phyloP scores from a whole-genome alignment of 2,113 vertebrate genomes.

The Ceuthmochares aereus region DNA sequence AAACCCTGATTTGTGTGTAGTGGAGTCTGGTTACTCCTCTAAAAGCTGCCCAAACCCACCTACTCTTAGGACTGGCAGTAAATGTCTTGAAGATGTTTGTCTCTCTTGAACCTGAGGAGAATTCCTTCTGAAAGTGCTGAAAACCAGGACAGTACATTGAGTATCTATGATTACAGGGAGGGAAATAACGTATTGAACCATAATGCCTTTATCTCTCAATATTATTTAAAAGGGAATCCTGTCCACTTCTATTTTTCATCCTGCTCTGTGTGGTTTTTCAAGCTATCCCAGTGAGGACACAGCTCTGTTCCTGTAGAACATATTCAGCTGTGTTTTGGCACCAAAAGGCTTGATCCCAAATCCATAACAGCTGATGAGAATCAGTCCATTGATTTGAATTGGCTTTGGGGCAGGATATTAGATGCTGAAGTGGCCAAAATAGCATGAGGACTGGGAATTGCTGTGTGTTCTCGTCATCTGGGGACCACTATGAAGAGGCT shows the following conservation, averaged over 20 bases:
- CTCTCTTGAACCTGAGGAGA: neutral
- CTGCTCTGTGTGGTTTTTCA: neutral
- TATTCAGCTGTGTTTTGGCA: neutral
- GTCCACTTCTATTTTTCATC: fast-evolving
- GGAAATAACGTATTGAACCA: fast-evolving
- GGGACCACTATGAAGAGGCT: neutral
- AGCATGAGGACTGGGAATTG: slow-evolving; percentile 22
- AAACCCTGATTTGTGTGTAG: neutral
- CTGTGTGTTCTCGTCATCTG: neutral
- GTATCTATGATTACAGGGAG: neutral
- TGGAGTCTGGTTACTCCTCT: neutral
- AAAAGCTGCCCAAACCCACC: slow-evolving; percentile 37
- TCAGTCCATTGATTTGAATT: neutral
- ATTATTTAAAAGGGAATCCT: neutral
- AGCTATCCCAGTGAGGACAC: fast-evolving
- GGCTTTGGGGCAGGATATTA: neutral
- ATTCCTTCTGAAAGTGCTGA: neutral
- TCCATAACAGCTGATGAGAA: neutral
- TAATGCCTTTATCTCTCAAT: neutral
- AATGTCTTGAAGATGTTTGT: neutral
- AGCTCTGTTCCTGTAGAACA: neutral
- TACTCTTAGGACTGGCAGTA: neutral
- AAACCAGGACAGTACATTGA: neutral
- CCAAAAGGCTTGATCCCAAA: neutral
- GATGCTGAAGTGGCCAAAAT: neutral